Conservation (phyloP, 2,888 invertebrate genomes). For the Tetrapedia diversipes region DNA sequence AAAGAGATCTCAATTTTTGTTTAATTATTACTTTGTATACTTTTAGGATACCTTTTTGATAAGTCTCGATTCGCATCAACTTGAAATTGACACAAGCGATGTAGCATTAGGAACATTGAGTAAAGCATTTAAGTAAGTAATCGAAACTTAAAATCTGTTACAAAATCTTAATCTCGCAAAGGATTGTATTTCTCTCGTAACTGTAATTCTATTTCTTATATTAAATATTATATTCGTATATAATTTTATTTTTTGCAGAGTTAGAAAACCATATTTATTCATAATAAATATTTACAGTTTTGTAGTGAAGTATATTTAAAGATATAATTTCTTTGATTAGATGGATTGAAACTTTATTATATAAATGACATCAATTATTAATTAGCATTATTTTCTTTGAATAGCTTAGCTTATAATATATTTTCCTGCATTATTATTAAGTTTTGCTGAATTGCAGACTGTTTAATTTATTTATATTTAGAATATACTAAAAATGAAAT, state of each 20-base stretch:
- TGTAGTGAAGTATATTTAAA: constrained; percentile 22
- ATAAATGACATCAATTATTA: constrained; percentile 4
- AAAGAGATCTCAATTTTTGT: constrained; percentile 5
- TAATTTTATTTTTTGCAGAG: neutral
- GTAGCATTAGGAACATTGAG: constrained; percentile 93
- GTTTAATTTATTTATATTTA: constrained; percentile 19
- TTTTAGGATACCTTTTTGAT: constrained; percentile 92
- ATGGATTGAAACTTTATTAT: constrained; percentile 4
- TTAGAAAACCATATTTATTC: no score
- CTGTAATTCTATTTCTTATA: constrained; percentile 21
- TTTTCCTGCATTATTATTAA: constrained; percentile 29
- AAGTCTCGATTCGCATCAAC: constrained; percentile 90
- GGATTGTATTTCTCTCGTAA: constrained; percentile 36
- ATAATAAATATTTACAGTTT: constrained; percentile 36
- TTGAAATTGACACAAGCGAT: constrained; percentile 95
- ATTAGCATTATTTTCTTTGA: constrained; percentile 10
- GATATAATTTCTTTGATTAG: constrained; percentile 12
- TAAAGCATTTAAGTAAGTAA: constrained; percentile 91
- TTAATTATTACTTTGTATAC: constrained; percentile 53
- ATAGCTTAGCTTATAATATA: constrained; percentile 24
- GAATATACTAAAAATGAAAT: constrained; percentile 14
- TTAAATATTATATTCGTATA: neutral
- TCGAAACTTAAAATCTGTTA: constrained; percentile 18
- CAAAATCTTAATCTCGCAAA: constrained; percentile 21
- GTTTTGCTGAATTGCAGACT: constrained; percentile 27